Base-by-base conservation (phyloP, 2,797 vertebrate species). In the Carduelis carduelis region DNA sequence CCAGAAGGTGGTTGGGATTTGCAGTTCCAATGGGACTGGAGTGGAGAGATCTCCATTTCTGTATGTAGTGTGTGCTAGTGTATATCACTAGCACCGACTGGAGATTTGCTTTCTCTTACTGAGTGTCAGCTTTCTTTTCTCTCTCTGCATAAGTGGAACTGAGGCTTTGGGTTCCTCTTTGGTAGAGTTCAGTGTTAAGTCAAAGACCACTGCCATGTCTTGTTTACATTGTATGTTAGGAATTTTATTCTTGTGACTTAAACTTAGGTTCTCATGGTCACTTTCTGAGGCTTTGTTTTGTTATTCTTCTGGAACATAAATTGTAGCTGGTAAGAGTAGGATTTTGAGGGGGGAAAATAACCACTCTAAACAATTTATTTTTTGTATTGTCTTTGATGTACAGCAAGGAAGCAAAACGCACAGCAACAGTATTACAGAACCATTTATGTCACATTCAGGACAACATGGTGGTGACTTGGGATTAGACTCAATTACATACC, bases 331-430 rank as follows among this genome's bases (percentile, higher is more conserved):
- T 65, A 50, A 60, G 55, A 66, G 9, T 81, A 59, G 72, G 77
- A 82, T 16, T 19, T 19, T 6, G 4, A 46, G 6, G 3, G 35
- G 9, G 2, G 15, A 1, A 70, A 83, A 35, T 30, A 87, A 39
- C 60, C 22, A 57, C 44, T 79, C 52, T 60, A 23, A 81, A 55
- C 5, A 52, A 8, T 95, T 96, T 93, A 89, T 93, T 96, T 96
- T 90, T 20, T 70, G 2, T 60, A 30, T 91, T 94, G 77, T 56
- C 64, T 91, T 86, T 13, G 28, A 41, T 32, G 39, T 84, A 61
- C 63, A 93, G 61, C 61, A 86, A 79, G 34, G 52, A 96, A n/a
- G 34, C 52, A 53, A 9, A 88, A 55, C 60, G 7, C 19, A 75
- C 39, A 86, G 52, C 61, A 89, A 60, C 27, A 64, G 34, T 60